Percentiles rank a stretch among this genome's conserved stretches.
These are phyloP conservation scores for Philereme transversata DNA, from an alignment of 2,888 invertebrate genomes.

Conservation along the genomic window DNA sequence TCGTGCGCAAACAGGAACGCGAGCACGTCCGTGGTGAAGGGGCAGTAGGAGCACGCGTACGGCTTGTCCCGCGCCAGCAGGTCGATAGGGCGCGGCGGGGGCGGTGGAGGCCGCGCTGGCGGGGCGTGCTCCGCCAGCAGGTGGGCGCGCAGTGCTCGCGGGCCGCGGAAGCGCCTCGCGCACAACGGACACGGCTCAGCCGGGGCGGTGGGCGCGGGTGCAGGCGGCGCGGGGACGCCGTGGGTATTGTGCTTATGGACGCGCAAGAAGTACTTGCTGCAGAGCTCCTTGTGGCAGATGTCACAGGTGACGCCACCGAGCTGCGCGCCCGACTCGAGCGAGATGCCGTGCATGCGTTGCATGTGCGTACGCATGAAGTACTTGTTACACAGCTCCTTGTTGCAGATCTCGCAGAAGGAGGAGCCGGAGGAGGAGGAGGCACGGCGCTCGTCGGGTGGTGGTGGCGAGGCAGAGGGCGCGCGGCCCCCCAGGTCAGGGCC, in stretches of 20 bases:
- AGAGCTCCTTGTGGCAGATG: conserved; percentile 98
- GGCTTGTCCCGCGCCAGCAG: conserved; percentile 86
- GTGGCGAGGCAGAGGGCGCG: conserved; percentile 68
- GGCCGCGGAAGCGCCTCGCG: conserved; percentile 93
- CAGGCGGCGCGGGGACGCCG: conserved; percentile 95
- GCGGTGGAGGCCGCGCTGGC: conserved; percentile 71
- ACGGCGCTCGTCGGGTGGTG: conserved; percentile 77
- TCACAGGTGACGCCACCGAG: conserved; percentile 97
- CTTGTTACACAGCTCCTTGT: conserved; percentile 99
- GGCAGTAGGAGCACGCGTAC: conserved; percentile 95
- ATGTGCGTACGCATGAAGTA: conserved; percentile 99
- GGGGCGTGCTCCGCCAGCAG: conserved; percentile 93
- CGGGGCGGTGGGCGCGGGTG: conserved; percentile 78
- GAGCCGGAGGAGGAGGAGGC: conserved; percentile 87
- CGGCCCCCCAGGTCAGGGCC: conserved; percentile 58
- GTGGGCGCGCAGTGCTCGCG: conserved; percentile 94
- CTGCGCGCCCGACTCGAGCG: conserved; percentile 95
- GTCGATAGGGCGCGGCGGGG: conserved; percentile 82
- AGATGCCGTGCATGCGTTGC: conserved; percentile 99
- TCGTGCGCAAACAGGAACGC: conserved; percentile 97
- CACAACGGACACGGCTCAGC: conserved; percentile 90
- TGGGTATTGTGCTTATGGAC: conserved; percentile 99
- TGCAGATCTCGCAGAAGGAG: conserved; percentile 98
- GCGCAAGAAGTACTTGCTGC: conserved; percentile 98
- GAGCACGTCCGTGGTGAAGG: conserved; percentile 94